phyloP scores from a whole-genome alignment of 2,888 invertebrate species.

The Anaspis maculata region DNA sequence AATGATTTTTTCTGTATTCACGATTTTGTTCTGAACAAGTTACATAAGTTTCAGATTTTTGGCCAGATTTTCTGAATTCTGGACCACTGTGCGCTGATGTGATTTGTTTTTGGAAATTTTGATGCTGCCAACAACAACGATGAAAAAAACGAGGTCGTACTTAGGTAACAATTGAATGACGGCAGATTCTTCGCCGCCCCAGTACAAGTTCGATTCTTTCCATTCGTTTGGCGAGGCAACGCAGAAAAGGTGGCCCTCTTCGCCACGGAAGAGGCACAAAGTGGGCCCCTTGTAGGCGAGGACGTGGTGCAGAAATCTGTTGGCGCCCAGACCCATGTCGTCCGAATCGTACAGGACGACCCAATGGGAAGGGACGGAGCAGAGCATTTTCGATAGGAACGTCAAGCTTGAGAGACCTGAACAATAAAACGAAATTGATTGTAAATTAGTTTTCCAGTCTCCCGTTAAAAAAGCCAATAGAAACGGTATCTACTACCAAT shows the following conservation, averaged over 20 bases:
- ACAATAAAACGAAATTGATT: slow-evolving; percentile 6
- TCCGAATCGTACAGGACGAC: slow-evolving; percentile 73
- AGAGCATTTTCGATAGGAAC: slow-evolving; percentile 57
- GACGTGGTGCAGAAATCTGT: slow-evolving; percentile 79
- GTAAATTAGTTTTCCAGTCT: too few species aligned
- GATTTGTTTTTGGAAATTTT: too few species aligned
- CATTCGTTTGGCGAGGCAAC: slow-evolving; percentile 73
- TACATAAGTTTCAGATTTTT: too few species aligned
- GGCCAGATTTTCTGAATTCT: too few species aligned
- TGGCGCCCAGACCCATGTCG: slow-evolving; percentile 80
- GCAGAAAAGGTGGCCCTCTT: slow-evolving; percentile 59
- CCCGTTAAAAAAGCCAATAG: too few species aligned
- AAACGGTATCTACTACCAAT: too few species aligned
- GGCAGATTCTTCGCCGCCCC: slow-evolving; percentile 72
- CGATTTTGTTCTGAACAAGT: too few species aligned
- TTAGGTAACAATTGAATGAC: slow-evolving; percentile 69
- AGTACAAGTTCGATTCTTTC: slow-evolving; percentile 78
- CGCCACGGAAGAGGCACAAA: slow-evolving; percentile 51
- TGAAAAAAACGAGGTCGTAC: too few species aligned
- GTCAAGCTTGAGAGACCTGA: slow-evolving; percentile 31
- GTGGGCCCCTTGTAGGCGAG: slow-evolving; percentile 68
- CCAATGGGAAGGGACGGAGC: slow-evolving; percentile 75
- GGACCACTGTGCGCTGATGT: too few species aligned
- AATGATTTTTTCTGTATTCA: too few species aligned
- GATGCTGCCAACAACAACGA: too few species aligned